Evolutionary conservation across 2,113 vertebrate genomes (phyloP).

Genomic region (Puma concolor): DNA sequence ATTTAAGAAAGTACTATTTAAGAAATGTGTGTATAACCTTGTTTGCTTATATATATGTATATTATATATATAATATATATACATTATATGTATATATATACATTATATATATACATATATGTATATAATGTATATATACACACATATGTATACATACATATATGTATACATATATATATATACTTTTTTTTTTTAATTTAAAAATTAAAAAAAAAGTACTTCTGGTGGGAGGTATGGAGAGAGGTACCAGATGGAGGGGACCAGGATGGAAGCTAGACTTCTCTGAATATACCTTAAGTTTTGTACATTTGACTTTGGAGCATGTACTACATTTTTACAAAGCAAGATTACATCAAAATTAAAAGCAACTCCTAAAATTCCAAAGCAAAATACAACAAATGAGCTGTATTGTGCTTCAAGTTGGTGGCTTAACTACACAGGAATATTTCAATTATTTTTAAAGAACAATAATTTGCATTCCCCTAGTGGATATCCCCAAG

Average conservation of each 20-base stretch:
- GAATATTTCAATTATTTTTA: background rate
- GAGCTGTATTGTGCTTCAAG: background rate
- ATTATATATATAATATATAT: too few species aligned
- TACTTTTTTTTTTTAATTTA: too few species aligned
- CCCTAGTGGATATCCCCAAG: background rate
- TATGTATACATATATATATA: too few species aligned
- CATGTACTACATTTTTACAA: background rate
- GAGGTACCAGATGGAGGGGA: background rate
- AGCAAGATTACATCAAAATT: background rate
- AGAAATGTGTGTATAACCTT: background rate
- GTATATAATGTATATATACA: too few species aligned
- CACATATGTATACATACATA: too few species aligned
- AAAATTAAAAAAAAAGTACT: background rate
- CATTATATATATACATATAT: too few species aligned
- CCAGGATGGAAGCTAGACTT: background rate
- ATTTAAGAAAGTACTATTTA: constrained; percentile 36
- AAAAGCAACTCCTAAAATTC: background rate
- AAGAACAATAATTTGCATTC: background rate
- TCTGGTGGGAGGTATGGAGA: background rate
- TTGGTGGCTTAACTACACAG: background rate
- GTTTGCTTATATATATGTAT: background rate
- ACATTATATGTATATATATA: too few species aligned
- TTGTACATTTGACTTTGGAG: background rate
- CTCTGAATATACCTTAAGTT: background rate
- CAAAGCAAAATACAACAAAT: background rate